These are phyloP conservation scores for Acronicta psi DNA, from an alignment of 2,888 invertebrate species.

Conservation along the genomic window DNA sequence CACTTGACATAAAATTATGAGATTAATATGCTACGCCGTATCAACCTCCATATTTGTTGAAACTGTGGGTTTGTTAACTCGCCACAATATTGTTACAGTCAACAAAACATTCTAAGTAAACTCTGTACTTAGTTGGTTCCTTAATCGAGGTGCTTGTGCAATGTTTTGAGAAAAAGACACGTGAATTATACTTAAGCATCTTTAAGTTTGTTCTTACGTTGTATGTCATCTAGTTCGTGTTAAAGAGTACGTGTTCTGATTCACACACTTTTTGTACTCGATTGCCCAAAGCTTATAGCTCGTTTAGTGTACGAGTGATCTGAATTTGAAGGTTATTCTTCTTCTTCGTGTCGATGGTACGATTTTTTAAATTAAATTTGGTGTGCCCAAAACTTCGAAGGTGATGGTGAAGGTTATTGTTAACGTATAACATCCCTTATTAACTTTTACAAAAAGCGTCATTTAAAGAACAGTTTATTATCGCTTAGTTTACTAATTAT, in stretches of 20 bases:
- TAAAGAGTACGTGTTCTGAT: conserved; percentile 37
- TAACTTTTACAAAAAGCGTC: no score
- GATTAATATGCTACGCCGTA: conserved; percentile 53
- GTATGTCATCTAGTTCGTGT: conserved; percentile 30
- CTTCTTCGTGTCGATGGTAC: no score
- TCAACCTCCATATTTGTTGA: conserved; percentile 65
- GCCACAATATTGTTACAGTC: conserved; percentile 68
- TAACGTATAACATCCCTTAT: not conserved
- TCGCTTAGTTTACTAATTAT: no score
- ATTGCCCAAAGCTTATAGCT: not conserved
- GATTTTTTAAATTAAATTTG: no score
- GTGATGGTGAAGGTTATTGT: not conserved
- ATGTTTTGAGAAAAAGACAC: conserved; percentile 50
- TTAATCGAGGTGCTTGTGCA: conserved; percentile 64
- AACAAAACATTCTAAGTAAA: conserved; percentile 61
- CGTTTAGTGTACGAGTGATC: no score
- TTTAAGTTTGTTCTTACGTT: conserved; percentile 36
- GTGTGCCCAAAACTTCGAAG: no score
- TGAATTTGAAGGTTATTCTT: conserved; percentile 1
- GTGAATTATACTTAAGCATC: conserved; percentile 32
- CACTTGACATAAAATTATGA: conserved; percentile 52
- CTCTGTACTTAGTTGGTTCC: conserved; percentile 55
- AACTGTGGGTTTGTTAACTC: conserved; percentile 66
- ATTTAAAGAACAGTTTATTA: no score
- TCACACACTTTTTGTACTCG: conserved; percentile 14